phyloP scores from a whole-genome alignment of 2,888 invertebrate genomes.

The Allolobophora icterica region DNA sequence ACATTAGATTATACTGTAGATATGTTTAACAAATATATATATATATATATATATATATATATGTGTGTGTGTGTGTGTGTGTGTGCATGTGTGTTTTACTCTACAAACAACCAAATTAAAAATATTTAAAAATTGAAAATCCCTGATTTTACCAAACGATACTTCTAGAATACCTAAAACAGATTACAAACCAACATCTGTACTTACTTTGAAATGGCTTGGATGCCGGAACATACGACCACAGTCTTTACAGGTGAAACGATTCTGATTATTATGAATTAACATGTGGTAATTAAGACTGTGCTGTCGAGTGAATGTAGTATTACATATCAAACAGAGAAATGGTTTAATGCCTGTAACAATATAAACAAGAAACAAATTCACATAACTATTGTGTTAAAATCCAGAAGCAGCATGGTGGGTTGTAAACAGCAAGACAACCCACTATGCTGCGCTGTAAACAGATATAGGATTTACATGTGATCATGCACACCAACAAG shows the following conservation, averaged over 20 bases:
- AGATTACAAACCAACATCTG: background rate
- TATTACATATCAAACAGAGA: slow-evolving; percentile 70
- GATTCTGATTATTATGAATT: slow-evolving; percentile 71
- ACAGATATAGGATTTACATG: too few relatives aligned
- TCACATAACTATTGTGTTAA: background rate
- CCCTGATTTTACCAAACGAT: background rate
- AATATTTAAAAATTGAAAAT: too few relatives aligned
- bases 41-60: too few relatives aligned
- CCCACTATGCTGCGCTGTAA: too few relatives aligned
- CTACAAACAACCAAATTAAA: too few relatives aligned
- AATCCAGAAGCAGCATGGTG: background rate
- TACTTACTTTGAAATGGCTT: slow-evolving; percentile 69
- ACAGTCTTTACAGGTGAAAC: slow-evolving; percentile 71
- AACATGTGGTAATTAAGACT: slow-evolving; percentile 73
- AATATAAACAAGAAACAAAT: slow-evolving; percentile 24
- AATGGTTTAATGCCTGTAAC: slow-evolving; percentile 70
- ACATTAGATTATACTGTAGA: background rate
- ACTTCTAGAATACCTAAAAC: background rate
- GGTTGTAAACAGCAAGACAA: background rate
- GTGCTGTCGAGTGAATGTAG: slow-evolving; percentile 71
- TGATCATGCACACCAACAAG: too few relatives aligned
- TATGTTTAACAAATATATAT: background rate
- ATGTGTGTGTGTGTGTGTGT: too few relatives aligned
- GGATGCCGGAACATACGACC: slow-evolving; percentile 72
- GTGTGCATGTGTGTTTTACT: too few relatives aligned